A percentile compares a stretch with the other conserved stretches of the same genome.
Conservation (phyloP, 2,888 invertebrate species). For the Camptogramma bilineatum region DNA sequence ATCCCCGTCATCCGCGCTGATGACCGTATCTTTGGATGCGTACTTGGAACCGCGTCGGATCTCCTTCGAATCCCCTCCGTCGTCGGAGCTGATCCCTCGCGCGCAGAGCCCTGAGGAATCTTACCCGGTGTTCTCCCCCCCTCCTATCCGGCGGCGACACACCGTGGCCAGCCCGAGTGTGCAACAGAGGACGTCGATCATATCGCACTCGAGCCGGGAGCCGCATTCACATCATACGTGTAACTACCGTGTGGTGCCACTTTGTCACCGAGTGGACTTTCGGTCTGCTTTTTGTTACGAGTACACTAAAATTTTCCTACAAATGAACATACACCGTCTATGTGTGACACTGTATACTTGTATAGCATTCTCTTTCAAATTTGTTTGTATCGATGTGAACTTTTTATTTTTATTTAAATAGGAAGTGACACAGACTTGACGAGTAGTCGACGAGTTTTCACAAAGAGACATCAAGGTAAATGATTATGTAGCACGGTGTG, state of each 20-base stretch:
- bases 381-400: slow-evolving; percentile 36
- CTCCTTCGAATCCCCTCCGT: slow-evolving; percentile 92
- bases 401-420: slow-evolving; percentile 62
- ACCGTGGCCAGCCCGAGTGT: slow-evolving; percentile 77
- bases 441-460: slow-evolving; percentile 63
- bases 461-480: slow-evolving; percentile 77
- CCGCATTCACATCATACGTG: slow-evolving; percentile 95
- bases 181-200: slow-evolving; percentile 90
- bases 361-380: slow-evolving; percentile 66
- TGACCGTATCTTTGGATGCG: slow-evolving; percentile 93
- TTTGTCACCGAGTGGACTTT: slow-evolving; percentile 16
- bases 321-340: slow-evolving; percentile 56
- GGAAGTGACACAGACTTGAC: slow-evolving; percentile 62
- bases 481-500: slow-evolving; percentile 22
- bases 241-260: slow-evolving; percentile 81
- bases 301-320: slow-evolving; percentile 32
- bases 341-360: slow-evolving; percentile 69
- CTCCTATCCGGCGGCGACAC: slow-evolving; percentile 90
- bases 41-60: slow-evolving; percentile 94
- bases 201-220: slow-evolving; percentile 90
- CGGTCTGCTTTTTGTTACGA: slow-evolving; percentile 22
- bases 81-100: slow-evolving; percentile 89
- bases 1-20: slow-evolving; percentile 93
- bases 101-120: slow-evolving; percentile 91
- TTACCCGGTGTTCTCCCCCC: slow-evolving; percentile 94